Evolutionary conservation across 2,888 invertebrate species (phyloP).

Genomic region (Meliscaeva auricollis): DNA sequence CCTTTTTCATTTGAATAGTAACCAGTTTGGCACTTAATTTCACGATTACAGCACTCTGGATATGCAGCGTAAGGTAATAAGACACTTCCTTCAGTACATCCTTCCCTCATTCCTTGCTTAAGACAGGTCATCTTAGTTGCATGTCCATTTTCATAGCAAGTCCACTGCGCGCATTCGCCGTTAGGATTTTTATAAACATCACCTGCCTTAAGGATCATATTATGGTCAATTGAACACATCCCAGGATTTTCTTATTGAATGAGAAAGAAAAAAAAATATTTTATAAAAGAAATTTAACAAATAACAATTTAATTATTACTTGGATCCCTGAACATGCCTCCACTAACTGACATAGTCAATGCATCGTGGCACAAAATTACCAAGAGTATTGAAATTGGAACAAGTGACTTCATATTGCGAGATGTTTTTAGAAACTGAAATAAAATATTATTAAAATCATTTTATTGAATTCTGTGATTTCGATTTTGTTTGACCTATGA

Average conservation of each 20-base stretch:
- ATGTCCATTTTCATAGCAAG: conserved; percentile 56
- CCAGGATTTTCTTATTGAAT: conserved; percentile 54
- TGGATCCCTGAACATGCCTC: conserved; percentile 53
- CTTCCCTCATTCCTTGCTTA: conserved; percentile 61
- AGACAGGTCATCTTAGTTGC: conserved; percentile 43
- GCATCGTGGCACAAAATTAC: conserved; percentile 6
- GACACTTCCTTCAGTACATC: conserved; percentile 54
- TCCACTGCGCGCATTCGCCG: conserved; percentile 52
- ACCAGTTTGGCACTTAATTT: conserved; percentile 42
- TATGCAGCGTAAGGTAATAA: conserved; percentile 37
- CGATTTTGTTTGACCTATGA: too few relatives aligned
- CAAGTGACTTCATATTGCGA: conserved; percentile 50
- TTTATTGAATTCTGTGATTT: too few relatives aligned
- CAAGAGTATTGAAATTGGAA: conserved; percentile 31
- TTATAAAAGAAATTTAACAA: background rate
- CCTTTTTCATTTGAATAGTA: conserved; percentile 34
- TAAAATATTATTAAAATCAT: background rate
- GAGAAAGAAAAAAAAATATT: background rate
- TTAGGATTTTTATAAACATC: conserved; percentile 37
- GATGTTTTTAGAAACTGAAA: conserved; percentile 38
- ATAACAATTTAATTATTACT: conserved; percentile 15
- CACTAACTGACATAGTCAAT: conserved; percentile 24
- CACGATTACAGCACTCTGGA: conserved; percentile 59
- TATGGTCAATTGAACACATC: conserved; percentile 45
- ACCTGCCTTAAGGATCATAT: conserved; percentile 53